A percentile compares a stretch with the other conserved stretches of the same genome.
These are phyloP conservation scores for Polypedilum pembai DNA, from an alignment of 1,140 invertebrate genomes.

Conservation along the genomic window DNA sequence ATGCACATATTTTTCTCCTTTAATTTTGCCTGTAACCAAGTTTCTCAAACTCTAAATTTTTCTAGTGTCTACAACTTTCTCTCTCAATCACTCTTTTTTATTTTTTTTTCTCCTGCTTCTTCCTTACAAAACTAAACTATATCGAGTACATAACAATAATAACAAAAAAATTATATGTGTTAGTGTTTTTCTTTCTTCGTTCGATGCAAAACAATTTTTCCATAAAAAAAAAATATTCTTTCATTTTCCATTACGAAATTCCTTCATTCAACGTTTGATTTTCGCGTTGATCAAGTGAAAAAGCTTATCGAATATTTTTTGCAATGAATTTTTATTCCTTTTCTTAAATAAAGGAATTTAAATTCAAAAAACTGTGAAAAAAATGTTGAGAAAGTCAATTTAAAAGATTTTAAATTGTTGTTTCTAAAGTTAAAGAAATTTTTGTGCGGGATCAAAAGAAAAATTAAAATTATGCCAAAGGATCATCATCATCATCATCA, in stretches of 20 bases:
- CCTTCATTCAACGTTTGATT: conserved; percentile 3
- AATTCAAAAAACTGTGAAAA: neutral
- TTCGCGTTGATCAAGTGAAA: neutral
- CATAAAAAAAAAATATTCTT: neutral
- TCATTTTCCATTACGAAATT: neutral
- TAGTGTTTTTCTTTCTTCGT: too few relatives aligned
- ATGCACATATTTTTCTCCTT: too few relatives aligned
- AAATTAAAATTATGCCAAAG: conserved; percentile 7
- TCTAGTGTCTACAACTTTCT: too few relatives aligned
- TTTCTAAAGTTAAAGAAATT: neutral
- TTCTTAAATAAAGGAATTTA: neutral
- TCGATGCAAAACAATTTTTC: conserved; percentile 15
- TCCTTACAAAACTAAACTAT: too few relatives aligned
- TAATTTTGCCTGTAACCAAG: too few relatives aligned
- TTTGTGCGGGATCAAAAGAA: neutral
- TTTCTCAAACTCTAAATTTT: too few relatives aligned
- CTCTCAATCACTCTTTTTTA: too few relatives aligned
- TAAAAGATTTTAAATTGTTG: neutral
- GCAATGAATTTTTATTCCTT: neutral
- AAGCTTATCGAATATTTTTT: neutral
- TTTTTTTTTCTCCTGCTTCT: too few relatives aligned
- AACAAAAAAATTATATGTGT: neutral
- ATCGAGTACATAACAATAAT: too few relatives aligned
- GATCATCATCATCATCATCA: conserved; percentile 27
- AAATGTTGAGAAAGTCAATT: neutral